Evolutionary conservation across 1,140 invertebrate genomes (phyloP), one percentile per base, ranked within the genome.

Genomic region (Dicyema japonicum): DNA sequence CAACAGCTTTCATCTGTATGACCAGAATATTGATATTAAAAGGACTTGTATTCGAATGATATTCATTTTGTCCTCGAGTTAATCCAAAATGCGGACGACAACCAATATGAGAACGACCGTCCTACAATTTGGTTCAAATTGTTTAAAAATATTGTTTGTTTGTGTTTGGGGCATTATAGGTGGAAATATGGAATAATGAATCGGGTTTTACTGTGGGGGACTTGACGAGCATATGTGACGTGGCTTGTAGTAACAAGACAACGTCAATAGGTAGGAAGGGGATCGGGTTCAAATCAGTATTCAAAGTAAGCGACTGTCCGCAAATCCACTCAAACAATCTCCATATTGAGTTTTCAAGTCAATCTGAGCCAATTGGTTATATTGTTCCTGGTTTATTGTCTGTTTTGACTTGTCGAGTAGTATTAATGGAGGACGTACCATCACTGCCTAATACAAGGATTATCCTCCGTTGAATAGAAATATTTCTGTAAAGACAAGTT

Each of bases 271-370:
- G 49, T 32, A 44, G 48, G 30, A 53, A 53, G 36, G 50, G 50
- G 15, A 53, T 53, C 33, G 50, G 50, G 4, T 53, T 53, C 36
- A 53, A 53, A 31, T 51, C 50, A 0, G 50, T 53, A 21, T 53
- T 53, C 31, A 30, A 41, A 9, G 38, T 53, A 5, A 46, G 43
- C 15, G 42, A 45, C 29, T 19, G 29, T 4, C 50, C 50, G 27
- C 46, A 51, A 30, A 38, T 53, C n/a, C 46, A 50, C 33, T 51
- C 47, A 5, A 49, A 44, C 37, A 44, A 44, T 5, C 50, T 38
- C 35, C 47, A 49, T 26, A 41, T 53, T 14, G 36, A 34, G 23
- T 53, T 53, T 37, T 40, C 40, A 1, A 36, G 37, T 18, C 40
- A 37, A 22, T 12, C 26, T 34, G 43, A 41, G 4, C 40, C 46